A percentile compares a stretch with the other conserved stretches of the same genome.
Conservation (phyloP, 35 echinoderm and acorn worm species). For the Hemicentrotus pulcherrimus region DNA sequence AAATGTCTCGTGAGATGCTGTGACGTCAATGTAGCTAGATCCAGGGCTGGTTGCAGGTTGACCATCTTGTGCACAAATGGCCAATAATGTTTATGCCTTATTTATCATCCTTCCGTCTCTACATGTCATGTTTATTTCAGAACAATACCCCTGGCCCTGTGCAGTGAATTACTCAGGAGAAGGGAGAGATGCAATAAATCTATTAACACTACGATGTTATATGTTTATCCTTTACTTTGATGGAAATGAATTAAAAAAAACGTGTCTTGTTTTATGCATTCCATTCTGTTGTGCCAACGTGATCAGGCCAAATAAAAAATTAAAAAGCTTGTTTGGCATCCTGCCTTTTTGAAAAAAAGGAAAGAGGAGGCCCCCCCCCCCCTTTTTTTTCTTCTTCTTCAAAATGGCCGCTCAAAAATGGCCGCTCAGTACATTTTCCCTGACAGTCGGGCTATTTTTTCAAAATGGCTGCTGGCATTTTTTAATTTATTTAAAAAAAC, state of each 20-base stretch:
- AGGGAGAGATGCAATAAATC: not conserved
- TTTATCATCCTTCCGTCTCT: not conserved
- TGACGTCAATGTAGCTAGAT: conserved; percentile 3
- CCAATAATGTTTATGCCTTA: conserved; percentile 5
- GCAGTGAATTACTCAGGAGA: not conserved
- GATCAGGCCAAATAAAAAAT: no score
- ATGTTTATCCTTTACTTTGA: not conserved
- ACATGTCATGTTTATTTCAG: not conserved
- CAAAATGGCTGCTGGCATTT: no score
- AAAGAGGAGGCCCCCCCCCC: no score
- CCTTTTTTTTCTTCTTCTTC: no score
- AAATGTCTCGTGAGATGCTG: not conserved
- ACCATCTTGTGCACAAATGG: conserved; percentile 9
- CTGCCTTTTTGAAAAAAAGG: no score
- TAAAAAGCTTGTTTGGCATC: no score
- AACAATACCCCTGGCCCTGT: not conserved
- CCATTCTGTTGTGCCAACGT: not conserved
- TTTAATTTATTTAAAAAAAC: no score
- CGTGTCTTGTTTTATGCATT: not conserved
- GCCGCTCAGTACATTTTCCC: no score
- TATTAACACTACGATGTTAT: not conserved
- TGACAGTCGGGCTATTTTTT: no score
- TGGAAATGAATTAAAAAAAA: not conserved
- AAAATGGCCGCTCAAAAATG: no score
- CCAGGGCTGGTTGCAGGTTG: not conserved